Evolutionary conservation across 2,113 vertebrate species (phyloP).

Genomic region (Rissa tridactyla): DNA sequence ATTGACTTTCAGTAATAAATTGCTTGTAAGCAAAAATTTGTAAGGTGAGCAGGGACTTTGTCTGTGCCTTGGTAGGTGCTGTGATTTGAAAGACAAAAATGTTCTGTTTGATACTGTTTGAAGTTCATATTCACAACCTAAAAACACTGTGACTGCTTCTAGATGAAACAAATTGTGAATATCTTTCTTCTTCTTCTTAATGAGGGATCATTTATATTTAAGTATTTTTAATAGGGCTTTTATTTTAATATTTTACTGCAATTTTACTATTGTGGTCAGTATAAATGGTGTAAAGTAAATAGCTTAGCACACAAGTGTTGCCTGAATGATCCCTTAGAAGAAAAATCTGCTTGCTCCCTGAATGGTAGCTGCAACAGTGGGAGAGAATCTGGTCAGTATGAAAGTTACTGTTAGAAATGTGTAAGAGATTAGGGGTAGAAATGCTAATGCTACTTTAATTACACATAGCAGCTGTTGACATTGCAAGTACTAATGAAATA

Average conservation of each 20-base stretch:
- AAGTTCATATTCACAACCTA: not conserved
- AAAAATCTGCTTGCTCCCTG: not conserved
- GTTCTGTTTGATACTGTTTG: not conserved
- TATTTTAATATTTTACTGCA: not conserved
- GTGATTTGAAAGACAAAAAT: not conserved
- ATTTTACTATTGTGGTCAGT: not conserved
- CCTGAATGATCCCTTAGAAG: not conserved
- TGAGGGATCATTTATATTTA: not conserved
- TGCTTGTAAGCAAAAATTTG: constrained; percentile 11
- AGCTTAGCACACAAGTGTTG: not conserved
- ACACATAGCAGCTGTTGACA: not conserved
- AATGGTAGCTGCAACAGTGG: not conserved
- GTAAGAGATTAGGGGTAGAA: not conserved
- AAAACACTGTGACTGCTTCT: not conserved
- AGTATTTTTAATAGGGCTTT: not conserved
- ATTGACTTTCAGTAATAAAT: constrained; percentile 39
- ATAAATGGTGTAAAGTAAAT: not conserved
- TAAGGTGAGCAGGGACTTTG: constrained; percentile 8
- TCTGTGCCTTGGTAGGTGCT: not conserved
- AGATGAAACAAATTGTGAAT: not conserved
- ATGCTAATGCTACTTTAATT: not conserved
- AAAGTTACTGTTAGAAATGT: not conserved
- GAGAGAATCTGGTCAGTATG: not conserved
- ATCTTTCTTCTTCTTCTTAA: not conserved
- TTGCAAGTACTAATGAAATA: not conserved